Percentiles rank a stretch among this genome's conserved stretches.
phyloP scores from a whole-genome alignment of 2,113 vertebrate genomes.

The Paedocypris sp. region DNA sequence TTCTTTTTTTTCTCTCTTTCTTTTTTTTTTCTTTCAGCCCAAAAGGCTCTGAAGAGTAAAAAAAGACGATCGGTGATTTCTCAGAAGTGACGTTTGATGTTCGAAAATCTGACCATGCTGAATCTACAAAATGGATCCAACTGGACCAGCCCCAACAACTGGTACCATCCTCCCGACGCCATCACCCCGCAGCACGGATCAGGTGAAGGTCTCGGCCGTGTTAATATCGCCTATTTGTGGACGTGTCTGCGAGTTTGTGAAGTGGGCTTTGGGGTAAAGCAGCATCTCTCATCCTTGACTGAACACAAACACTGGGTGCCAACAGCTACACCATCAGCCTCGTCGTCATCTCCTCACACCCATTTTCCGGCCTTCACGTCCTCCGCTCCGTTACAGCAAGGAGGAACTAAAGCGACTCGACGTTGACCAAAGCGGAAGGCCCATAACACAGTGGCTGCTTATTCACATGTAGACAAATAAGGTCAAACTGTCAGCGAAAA shows the following conservation, averaged over 20 bases:
- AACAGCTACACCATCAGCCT: conserved; percentile 27
- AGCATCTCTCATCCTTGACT: conserved; percentile 25
- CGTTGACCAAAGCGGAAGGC: neutral
- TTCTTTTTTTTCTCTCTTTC: neutral
- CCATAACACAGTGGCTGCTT: conserved; percentile 4
- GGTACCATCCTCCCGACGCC: conserved; percentile 50
- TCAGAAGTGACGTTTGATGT: conserved; percentile 38
- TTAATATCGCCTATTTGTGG: neutral
- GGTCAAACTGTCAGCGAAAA: conserved; percentile 6
- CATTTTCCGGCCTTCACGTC: neutral
- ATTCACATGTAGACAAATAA: conserved; percentile 11
- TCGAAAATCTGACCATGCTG: conserved; percentile 54
- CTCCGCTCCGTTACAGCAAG: neutral
- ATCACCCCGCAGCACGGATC: conserved; percentile 39
- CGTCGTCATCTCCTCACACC: neutral
- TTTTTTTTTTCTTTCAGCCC: neutral
- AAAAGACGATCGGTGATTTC: neutral
- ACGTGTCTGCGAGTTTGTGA: conserved; percentile 5
- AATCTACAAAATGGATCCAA: conserved; percentile 50
- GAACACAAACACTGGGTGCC: conserved; percentile 20
- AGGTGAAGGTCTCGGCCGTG: conserved; percentile 24
- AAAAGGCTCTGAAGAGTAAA: neutral
- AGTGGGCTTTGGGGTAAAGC: conserved; percentile 23
- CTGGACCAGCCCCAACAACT: conserved; percentile 50
- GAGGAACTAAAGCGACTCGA: neutral